A percentile compares a stretch with the other conserved stretches of the same genome.
phyloP scores from a whole-genome alignment of 2,888 invertebrate genomes.

The Hesperia comma region DNA sequence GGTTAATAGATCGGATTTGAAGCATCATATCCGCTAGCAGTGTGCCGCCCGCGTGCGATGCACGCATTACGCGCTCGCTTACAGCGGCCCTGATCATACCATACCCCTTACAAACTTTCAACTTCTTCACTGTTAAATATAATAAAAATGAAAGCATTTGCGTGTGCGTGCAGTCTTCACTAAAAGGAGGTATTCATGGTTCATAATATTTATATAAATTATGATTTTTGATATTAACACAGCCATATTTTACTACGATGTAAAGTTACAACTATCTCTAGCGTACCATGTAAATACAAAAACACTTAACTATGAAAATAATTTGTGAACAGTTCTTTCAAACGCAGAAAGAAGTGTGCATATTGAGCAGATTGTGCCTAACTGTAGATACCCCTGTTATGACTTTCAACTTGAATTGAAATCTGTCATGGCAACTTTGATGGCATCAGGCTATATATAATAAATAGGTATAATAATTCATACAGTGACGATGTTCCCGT shows the following conservation, averaged over 20 bases:
- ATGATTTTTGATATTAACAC: constrained; percentile 81
- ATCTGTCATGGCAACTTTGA: constrained; percentile 54
- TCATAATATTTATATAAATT: constrained; percentile 67
- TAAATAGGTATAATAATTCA: constrained; percentile 16
- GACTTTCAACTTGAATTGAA: constrained; percentile 40
- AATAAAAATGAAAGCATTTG: constrained; percentile 25
- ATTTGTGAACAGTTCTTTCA: constrained; percentile 55
- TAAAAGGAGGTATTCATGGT: constrained; percentile 79
- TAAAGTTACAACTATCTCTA: constrained; percentile 50
- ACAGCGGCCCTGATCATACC: too few relatives aligned
- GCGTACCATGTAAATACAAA: constrained; percentile 46
- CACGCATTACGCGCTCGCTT: too few relatives aligned
- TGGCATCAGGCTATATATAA: constrained; percentile 35
- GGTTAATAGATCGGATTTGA: too few relatives aligned
- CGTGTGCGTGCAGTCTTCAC: constrained; percentile 32
- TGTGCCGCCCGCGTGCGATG: too few relatives aligned
- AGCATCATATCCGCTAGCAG: too few relatives aligned
- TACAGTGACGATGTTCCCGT: constrained; percentile 19
- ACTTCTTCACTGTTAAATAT: constrained; percentile 3
- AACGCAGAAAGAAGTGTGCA: constrained; percentile 51
- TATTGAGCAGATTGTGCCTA: constrained; percentile 63
- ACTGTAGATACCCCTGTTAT: constrained; percentile 67
- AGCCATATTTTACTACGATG: constrained; percentile 72
- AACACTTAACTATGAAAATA: constrained; percentile 50
- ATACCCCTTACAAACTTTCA: not conserved